A percentile compares a stretch with the other conserved stretches of the same genome.
Evolutionary conservation across 2,113 vertebrate genomes (phyloP).

Genomic region (Athene cunicularia): DNA sequence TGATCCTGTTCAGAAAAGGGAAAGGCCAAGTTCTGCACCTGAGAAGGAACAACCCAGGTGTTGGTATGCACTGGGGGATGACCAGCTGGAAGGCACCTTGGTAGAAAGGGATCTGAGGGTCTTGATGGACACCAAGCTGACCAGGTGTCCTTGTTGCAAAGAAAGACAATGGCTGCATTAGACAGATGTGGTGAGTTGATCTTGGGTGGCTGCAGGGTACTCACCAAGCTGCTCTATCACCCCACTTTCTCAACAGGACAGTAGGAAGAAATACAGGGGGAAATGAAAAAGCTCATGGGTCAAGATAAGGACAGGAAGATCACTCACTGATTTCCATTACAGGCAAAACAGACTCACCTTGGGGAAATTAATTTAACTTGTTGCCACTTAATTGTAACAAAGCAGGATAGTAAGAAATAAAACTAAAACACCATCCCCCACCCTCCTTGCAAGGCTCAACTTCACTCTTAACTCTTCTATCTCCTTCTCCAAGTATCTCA

Average conservation of each 20-base stretch:
- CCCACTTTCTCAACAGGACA: background rate
- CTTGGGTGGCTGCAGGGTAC: background rate
- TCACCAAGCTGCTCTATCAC: background rate
- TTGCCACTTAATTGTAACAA: background rate
- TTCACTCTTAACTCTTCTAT: background rate
- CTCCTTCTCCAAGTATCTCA: accelerated
- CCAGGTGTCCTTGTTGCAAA: background rate
- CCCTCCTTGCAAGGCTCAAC: background rate
- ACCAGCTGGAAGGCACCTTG: background rate
- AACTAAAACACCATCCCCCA: background rate
- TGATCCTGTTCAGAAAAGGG: background rate
- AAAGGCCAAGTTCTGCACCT: background rate
- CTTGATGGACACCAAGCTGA: background rate
- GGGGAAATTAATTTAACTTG: background rate
- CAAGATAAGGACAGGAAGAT: background rate
- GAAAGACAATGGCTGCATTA: background rate
- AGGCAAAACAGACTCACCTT: background rate
- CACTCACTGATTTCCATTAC: background rate
- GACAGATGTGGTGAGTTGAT: background rate
- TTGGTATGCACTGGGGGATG: accelerated
- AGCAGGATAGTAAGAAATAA: background rate
- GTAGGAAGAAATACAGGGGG: background rate
- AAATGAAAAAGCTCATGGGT: background rate
- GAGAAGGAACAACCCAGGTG: background rate
- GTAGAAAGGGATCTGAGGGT: background rate